Evolutionary conservation across 2,888 invertebrate species (phyloP).

Genomic region (Epicampocera succincta): DNA sequence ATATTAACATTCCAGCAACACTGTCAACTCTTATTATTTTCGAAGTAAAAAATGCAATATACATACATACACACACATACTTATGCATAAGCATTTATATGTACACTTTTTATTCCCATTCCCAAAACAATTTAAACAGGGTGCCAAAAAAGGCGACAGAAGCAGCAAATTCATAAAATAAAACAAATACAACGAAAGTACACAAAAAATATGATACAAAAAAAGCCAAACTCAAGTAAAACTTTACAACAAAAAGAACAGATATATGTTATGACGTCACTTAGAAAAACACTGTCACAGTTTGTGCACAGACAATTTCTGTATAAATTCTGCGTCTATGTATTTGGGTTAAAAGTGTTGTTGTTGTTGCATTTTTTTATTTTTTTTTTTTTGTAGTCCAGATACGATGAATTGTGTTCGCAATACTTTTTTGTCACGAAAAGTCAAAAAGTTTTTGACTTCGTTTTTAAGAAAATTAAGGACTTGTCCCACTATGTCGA

Average conservation of each 20-base stretch:
- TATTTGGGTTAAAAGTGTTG: too few relatives aligned
- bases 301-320: not conserved
- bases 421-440: too few relatives aligned
- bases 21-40: slow-evolving; percentile 16
- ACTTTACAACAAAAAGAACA: slow-evolving; percentile 14
- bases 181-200: slow-evolving; percentile 1
- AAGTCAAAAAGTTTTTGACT: too few relatives aligned
- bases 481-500: too few relatives aligned
- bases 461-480: too few relatives aligned
- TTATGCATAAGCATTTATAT: too few relatives aligned
- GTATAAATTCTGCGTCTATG: too few relatives aligned
- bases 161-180: slow-evolving; percentile 2
- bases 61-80: too few relatives aligned
- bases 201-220: slow-evolving; percentile 15
- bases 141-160: not conserved
- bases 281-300: slow-evolving; percentile 32
- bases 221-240: slow-evolving; percentile 34
- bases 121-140: slow-evolving; percentile 11
- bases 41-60: slow-evolving; percentile 26
- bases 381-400: too few relatives aligned
- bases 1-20: slow-evolving; percentile 1
- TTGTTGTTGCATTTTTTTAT: too few relatives aligned
- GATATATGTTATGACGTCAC: slow-evolving; percentile 57
- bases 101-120: slow-evolving; percentile 1
- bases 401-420: too few relatives aligned